phyloP scores from a whole-genome alignment of 2,888 invertebrate genomes.

The Mythimna lalbum region DNA sequence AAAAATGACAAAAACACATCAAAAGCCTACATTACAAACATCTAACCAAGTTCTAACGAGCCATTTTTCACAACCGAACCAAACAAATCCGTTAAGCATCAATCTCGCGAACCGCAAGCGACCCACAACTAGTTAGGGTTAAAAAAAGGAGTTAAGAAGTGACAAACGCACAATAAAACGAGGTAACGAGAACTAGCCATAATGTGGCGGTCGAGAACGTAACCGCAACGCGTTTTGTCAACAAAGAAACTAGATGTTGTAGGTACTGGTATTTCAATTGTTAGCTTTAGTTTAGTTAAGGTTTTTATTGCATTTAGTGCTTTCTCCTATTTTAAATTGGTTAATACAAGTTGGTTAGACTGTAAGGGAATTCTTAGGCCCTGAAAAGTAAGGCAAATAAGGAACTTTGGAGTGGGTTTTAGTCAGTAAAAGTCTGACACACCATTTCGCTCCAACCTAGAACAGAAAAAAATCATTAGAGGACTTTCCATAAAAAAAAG shows the following conservation, averaged over 20 bases:
- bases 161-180: conserved; percentile 79
- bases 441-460: too few relatives aligned
- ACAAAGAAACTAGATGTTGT: conserved; percentile 20
- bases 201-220: conserved; percentile 59
- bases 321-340: too few relatives aligned
- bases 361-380: too few relatives aligned
- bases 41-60: background rate
- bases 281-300: background rate
- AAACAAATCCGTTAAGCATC: conserved; percentile 51
- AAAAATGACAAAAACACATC: background rate
- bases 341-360: too few relatives aligned
- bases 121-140: conserved; percentile 69
- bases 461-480: too few relatives aligned
- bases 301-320: background rate
- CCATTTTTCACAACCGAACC: conserved; percentile 56
- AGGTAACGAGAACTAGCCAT: conserved; percentile 77
- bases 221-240: conserved; percentile 64
- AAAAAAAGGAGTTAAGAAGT: conserved; percentile 73
- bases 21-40: conserved; percentile 2
- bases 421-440: too few relatives aligned
- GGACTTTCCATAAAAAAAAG: too few relatives aligned
- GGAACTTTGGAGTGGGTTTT: too few relatives aligned
- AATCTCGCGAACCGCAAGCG: conserved; percentile 64
- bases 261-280: conserved; percentile 35
- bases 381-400: too few relatives aligned